Base-by-base conservation (phyloP, 2,113 vertebrate species). In the Machaerirhynchus nigripectus region DNA sequence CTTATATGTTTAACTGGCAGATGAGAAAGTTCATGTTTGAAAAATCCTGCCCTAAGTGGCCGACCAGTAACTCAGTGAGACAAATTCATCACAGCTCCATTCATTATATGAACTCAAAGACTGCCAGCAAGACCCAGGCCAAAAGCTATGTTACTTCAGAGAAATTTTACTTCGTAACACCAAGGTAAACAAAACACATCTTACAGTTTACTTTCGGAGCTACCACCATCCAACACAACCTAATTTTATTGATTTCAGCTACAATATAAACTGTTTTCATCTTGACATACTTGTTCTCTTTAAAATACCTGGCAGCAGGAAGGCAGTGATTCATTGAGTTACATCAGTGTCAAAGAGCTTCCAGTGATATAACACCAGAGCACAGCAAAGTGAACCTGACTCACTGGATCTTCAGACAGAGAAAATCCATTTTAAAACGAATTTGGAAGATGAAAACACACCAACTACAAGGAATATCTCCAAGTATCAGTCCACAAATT, bases 211-310 rank as follows among this genome's bases (percentile, higher is more conserved):
- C 40, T 88, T 85, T 87, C 81, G 87, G 70, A 97, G 95, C 59
- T 95, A 59, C 89, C 73, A 71, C 56, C 67, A 96, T 71, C 90
- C 96, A 91, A 94, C 50, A 84, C 74, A 96, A 76, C 84, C 89
- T 83, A 75, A 71, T 73, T 97, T 97, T 96, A 95, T 93, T 88
- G 97, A 75, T 91, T 96, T 98, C 84, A 97, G 88, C 61, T 94
- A 96, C 71, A 80, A 96, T 37, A 84, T 93, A 96, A 95, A 92
- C n/a, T 26, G 42, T 91, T 95, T 94, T 90, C 63, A 95, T 73
- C 80, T 80, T 94, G 53, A 95, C 76, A 80, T 39, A 76, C 55
- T 49, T 3, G 31, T 71, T 94, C 63, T 80, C 33, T 90, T 96
- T 26, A 65, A 47, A 40, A 31, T 31, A 84, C 3, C n/a, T 37